Evolutionary conservation across 1,140 invertebrate genomes (phyloP).

Genomic region (Pantala flavescens): DNA sequence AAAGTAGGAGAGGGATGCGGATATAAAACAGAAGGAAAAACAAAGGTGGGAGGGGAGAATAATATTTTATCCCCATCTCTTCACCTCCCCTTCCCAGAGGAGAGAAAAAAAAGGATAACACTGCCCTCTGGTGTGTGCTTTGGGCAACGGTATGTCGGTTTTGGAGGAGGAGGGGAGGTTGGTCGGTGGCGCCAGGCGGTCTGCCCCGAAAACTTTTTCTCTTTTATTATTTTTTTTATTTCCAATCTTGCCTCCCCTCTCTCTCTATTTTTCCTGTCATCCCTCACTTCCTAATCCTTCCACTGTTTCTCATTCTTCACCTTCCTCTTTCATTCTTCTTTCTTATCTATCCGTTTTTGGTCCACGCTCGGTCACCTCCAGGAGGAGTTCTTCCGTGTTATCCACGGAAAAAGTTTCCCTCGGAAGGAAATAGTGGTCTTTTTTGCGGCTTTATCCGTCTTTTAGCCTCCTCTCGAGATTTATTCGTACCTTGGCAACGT

Average conservation of each 20-base stretch:
- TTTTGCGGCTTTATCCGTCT: too few species aligned
- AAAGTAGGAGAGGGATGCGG: too few species aligned
- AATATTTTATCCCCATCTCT: too few species aligned
- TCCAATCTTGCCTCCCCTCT: slow-evolving; percentile 21
- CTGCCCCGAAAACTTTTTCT: not conserved
- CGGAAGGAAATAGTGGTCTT: slow-evolving; percentile 15
- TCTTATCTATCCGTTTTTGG: not conserved
- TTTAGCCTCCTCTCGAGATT: too few species aligned
- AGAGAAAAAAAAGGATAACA: too few species aligned
- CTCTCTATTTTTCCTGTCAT: slow-evolving; percentile 18
- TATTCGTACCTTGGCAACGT: too few species aligned
- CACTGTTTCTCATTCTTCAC: not conserved
- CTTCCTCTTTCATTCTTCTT: slow-evolving; percentile 14
- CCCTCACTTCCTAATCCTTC: slow-evolving; percentile 19
- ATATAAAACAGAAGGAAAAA: too few species aligned
- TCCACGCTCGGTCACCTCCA: not conserved
- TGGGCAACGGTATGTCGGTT: too few species aligned
- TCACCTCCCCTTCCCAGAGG: too few species aligned
- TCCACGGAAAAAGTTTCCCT: slow-evolving; percentile 17
- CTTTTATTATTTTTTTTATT: slow-evolving; percentile 11
- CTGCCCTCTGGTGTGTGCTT: too few species aligned
- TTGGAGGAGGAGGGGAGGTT: not conserved
- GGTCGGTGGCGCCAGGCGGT: not conserved
- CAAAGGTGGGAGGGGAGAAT: too few species aligned
- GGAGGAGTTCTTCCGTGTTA: not conserved